Evolutionary conservation across 2,888 invertebrate species (phyloP).

Genomic region (Trachelus troglodyta): DNA sequence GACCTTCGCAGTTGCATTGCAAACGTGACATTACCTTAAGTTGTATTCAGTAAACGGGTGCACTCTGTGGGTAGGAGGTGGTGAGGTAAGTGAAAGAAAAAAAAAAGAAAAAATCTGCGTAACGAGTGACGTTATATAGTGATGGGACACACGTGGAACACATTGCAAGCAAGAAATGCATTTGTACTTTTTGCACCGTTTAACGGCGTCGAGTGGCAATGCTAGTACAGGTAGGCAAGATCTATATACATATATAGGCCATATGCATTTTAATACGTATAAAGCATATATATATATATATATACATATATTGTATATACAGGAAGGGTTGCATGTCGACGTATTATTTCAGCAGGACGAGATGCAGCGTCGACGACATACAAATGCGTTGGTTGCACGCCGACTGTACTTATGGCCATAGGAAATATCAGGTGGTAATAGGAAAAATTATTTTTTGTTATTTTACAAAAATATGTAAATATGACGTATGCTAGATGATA

Average conservation of each 20-base stretch:
- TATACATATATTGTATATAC: neutral
- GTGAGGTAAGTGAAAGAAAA: neutral
- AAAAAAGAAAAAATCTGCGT: neutral
- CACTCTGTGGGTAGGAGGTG: neutral
- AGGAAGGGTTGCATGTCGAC: neutral
- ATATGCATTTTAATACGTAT: neutral
- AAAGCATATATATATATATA: neutral
- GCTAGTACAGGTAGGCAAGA: neutral
- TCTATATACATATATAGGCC: neutral
- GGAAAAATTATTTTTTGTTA: neutral
- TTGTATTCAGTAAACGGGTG: neutral
- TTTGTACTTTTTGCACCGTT: constrained; percentile 7
- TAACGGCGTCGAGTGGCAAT: constrained; percentile 1
- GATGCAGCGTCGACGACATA: neutral
- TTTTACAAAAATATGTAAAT: neutral
- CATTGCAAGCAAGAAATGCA: constrained; percentile 5
- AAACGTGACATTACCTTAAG: neutral
- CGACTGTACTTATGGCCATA: neutral
- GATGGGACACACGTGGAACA: neutral
- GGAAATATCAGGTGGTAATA: neutral
- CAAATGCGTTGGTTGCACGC: neutral
- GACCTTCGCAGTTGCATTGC: neutral
- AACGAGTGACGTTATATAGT: constrained; percentile 5
- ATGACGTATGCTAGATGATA: neutral
- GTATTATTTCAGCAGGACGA: neutral